These are phyloP conservation scores for Chironomus riparius DNA, from an alignment of 2,888 invertebrate species.

Conservation along the genomic window DNA sequence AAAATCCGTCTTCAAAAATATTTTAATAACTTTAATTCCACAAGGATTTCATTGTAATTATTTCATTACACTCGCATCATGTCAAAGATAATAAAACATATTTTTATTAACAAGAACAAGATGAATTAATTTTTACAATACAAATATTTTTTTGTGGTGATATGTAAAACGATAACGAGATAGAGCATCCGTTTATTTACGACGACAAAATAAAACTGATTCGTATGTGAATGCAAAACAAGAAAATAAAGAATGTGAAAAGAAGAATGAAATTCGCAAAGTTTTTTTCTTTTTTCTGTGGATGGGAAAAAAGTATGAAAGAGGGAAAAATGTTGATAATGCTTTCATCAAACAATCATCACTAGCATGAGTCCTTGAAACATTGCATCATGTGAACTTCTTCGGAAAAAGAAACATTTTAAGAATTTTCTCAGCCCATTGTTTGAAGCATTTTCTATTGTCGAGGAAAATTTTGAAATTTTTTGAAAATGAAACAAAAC, in stretches of 20 bases:
- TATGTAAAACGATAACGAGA: constrained; percentile 8
- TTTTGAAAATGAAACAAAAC: neutral
- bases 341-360: constrained; percentile 20
- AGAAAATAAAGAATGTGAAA: no score
- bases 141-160: neutral
- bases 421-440: neutral
- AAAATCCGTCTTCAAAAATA: no score
- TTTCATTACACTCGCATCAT: no score
- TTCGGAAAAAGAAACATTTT: neutral
- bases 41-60: no score
- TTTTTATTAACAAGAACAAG: no score
- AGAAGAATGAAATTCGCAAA: no score
- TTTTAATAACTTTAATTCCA: no score
- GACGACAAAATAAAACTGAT: constrained; percentile 12
- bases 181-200: constrained; percentile 20
- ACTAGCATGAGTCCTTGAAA: neutral
- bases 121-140: neutral
- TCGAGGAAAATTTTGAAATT: neutral
- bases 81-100: no score
- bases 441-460: neutral
- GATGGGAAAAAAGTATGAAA: neutral
- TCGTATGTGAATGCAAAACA: neutral
- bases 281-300: neutral
- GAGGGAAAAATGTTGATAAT: constrained; percentile 6
- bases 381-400: neutral